phyloP scores from a whole-genome alignment of 2,888 invertebrate genomes.

The Beris chalybata region DNA sequence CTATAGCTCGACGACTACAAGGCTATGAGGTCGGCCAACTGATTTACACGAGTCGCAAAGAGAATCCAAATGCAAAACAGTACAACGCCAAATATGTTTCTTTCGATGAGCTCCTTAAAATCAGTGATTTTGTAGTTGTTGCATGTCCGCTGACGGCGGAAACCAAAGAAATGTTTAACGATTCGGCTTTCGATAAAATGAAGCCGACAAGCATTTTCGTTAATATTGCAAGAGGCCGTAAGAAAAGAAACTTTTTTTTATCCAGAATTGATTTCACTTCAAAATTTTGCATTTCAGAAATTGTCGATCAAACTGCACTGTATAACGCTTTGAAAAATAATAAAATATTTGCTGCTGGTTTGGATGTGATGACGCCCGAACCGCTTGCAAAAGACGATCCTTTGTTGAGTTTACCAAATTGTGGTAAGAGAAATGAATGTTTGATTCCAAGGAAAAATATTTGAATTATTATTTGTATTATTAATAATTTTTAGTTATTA shows the following conservation, averaged over 20 bases:
- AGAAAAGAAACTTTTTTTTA: conserved; percentile 34
- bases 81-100: conserved; percentile 65
- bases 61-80: conserved; percentile 64
- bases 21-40: conserved; percentile 73
- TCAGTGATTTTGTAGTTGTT: conserved; percentile 74
- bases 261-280: conserved; percentile 12
- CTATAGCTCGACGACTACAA: conserved; percentile 70
- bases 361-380: conserved; percentile 92
- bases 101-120: conserved; percentile 64
- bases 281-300: conserved; percentile 52
- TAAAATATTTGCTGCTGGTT: conserved; percentile 82
- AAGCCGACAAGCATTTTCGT: conserved; percentile 72
- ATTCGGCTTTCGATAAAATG: conserved; percentile 70
- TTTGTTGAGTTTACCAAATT: conserved; percentile 76
- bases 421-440: conserved; percentile 60
- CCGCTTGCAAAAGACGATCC: conserved; percentile 82
- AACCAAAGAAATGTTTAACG: conserved; percentile 70
- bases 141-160: conserved; percentile 66
- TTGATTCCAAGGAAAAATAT: not conserved
- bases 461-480: conserved; percentile 8
- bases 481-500: conserved; percentile 62
- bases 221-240: conserved; percentile 69
- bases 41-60: conserved; percentile 73
- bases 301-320: conserved; percentile 79
- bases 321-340: conserved; percentile 72